These are phyloP conservation scores for Petrocephalus sullivani DNA, from an alignment of 2,797 vertebrate species.

Conservation along the genomic window DNA sequence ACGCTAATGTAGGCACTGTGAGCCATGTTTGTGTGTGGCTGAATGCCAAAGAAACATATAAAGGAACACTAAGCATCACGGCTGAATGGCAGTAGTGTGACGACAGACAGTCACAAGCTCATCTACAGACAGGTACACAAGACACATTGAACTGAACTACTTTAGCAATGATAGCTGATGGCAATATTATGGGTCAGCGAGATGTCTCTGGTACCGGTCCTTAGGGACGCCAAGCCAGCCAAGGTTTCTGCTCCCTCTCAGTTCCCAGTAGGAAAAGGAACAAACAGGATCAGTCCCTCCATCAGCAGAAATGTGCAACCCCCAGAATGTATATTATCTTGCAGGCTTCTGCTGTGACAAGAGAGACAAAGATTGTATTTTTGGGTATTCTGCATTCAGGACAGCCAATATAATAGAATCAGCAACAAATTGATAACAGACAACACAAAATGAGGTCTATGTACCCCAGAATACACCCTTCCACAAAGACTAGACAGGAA, in stretches of 20 bases:
- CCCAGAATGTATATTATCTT: background rate
- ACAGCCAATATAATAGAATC: background rate
- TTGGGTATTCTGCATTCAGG: background rate
- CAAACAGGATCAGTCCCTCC: background rate
- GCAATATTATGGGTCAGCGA: background rate
- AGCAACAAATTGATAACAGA: background rate
- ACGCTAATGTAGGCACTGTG: background rate
- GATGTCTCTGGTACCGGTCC: background rate
- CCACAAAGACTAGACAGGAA: background rate
- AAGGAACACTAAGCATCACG: background rate
- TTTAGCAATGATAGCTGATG: background rate
- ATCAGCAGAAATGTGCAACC: background rate
- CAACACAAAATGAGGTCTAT: background rate
- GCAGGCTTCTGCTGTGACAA: background rate
- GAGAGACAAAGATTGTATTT: background rate
- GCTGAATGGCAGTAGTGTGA: background rate
- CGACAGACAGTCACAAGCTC: background rate
- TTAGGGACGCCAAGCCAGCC: background rate
- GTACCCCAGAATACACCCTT: background rate
- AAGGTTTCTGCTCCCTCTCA: background rate
- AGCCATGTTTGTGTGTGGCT: background rate
- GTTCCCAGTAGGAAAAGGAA: background rate
- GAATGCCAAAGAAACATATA: background rate
- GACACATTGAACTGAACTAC: background rate
- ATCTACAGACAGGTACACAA: background rate